Percentiles rank a stretch among this genome's conserved stretches.
Conservation (phyloP, 2,113 vertebrate species). For the Gallinago undulata region DNA sequence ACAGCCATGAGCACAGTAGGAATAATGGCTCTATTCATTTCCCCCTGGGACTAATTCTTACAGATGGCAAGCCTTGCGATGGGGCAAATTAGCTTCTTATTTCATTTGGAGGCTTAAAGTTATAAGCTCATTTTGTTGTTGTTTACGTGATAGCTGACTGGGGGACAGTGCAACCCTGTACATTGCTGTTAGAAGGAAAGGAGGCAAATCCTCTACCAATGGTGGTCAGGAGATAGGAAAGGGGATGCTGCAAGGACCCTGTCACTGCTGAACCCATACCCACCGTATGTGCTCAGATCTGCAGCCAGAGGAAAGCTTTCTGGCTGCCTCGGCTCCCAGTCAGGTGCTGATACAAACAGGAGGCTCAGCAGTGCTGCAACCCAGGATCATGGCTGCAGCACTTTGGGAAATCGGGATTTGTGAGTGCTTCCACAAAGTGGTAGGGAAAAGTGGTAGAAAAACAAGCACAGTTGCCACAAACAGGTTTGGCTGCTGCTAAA, state of each 20-base stretch:
- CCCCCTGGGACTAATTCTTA: slow-evolving; percentile 71
- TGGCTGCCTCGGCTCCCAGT: background rate
- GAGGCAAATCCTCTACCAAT: background rate
- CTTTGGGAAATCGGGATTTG: slow-evolving; percentile 9
- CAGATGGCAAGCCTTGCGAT: slow-evolving; percentile 63
- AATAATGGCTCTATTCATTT: slow-evolving; percentile 75
- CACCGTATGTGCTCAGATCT: background rate
- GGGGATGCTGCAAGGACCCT: slow-evolving; percentile 29
- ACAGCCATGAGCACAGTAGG: slow-evolving; percentile 53
- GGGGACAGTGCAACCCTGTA: slow-evolving; percentile 21
- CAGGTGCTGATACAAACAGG: slow-evolving; percentile 3
- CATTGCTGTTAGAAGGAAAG: background rate
- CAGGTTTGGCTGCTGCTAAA: background rate
- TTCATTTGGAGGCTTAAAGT: slow-evolving; percentile 62
- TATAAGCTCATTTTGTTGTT: slow-evolving; percentile 68
- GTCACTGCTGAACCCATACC: slow-evolving; percentile 4
- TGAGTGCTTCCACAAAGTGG: background rate
- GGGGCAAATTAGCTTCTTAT: slow-evolving; percentile 74
- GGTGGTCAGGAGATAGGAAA: background rate
- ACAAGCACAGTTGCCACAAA: background rate
- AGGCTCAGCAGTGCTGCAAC: background rate
- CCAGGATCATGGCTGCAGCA: background rate
- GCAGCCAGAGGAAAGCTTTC: background rate
- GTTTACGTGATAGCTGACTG: slow-evolving; percentile 23
- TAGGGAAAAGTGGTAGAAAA: background rate